Conservation (phyloP, 2,113 vertebrate species). For the Numenius arquata region DNA sequence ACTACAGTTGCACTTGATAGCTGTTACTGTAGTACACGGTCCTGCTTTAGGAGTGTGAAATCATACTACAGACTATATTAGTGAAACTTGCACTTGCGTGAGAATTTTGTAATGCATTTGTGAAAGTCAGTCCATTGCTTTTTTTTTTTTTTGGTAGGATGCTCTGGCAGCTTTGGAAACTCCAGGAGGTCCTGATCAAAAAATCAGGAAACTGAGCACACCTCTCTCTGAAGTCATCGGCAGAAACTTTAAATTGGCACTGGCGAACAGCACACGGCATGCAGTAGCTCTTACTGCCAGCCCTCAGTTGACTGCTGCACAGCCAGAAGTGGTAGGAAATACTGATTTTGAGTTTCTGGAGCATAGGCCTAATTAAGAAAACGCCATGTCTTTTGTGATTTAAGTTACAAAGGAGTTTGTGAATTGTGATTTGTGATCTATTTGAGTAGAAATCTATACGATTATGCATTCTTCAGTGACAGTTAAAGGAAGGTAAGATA, state of each 20-base stretch:
- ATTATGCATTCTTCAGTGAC: background rate
- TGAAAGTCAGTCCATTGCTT: background rate
- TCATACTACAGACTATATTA: background rate
- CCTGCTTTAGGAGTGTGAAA: background rate
- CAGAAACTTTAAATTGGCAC: slow-evolving; percentile 86
- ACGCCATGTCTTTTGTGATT: fast-evolving
- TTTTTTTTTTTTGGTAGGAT: slow-evolving; percentile 73
- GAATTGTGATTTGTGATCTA: background rate
- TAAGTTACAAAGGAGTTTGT: background rate
- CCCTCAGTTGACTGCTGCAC: slow-evolving; percentile 73
- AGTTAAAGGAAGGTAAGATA: background rate
- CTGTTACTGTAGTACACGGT: background rate
- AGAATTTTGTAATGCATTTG: background rate
- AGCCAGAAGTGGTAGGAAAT: slow-evolving; percentile 57
- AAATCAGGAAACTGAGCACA: slow-evolving; percentile 73
- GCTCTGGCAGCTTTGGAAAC: slow-evolving; percentile 87
- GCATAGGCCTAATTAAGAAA: background rate
- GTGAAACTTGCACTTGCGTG: background rate
- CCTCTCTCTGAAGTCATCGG: slow-evolving; percentile 90
- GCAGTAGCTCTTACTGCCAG: slow-evolving; percentile 79
- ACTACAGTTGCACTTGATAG: background rate
- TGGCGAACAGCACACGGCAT: slow-evolving; percentile 84
- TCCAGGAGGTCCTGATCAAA: slow-evolving; percentile 75
- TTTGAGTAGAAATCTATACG: background rate
- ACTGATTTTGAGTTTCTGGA: background rate